These are phyloP conservation scores for Coilia nasus DNA, from an alignment of 2,797 vertebrate species.

Conservation along the genomic window DNA sequence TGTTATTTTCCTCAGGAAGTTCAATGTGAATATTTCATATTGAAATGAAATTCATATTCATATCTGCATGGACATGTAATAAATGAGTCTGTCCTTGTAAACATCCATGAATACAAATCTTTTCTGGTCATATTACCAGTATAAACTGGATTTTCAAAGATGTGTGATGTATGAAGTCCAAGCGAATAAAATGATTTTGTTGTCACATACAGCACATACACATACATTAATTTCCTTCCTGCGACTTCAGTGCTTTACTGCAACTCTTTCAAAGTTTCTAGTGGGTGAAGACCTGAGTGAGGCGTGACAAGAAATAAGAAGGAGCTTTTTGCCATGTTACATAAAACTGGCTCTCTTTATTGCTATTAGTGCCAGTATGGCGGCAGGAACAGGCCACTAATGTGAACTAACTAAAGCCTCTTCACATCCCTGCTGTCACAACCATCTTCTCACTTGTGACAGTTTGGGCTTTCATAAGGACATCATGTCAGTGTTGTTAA, in stretches of 20 bases:
- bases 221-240: neutral
- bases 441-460: conserved; percentile 50
- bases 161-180: neutral
- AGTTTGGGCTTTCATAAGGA: conserved; percentile 27
- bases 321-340: neutral
- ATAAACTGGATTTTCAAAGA: neutral
- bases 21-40: neutral
- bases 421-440: conserved; percentile 49
- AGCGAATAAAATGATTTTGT: neutral
- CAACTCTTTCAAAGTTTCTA: neutral
- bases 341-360: neutral
- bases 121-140: neutral
- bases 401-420: neutral
- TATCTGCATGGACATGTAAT: neutral
- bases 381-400: neutral
- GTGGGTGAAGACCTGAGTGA: neutral
- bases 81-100: neutral
- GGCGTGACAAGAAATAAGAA: neutral
- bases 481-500: conserved; percentile 28
- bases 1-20: neutral
- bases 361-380: neutral
- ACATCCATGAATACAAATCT: neutral
- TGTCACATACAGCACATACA: neutral
- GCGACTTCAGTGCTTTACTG: neutral
- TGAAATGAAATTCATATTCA: neutral